Base-by-base conservation (phyloP, 2,888 invertebrate species). In the Seira ritae region DNA sequence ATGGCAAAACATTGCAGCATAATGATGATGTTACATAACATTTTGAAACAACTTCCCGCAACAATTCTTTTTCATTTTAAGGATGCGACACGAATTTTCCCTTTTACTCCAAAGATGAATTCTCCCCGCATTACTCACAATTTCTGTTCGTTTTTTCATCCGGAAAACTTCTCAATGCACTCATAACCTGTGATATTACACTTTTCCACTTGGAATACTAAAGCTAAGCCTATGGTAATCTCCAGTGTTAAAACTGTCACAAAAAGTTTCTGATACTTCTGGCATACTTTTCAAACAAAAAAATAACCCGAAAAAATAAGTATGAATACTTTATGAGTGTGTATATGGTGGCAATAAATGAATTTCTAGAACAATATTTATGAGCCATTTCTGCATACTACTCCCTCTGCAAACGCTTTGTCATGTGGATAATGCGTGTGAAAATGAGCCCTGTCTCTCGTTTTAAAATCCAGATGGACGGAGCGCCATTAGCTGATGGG, bases 101-200 rank as follows among this genome's bases (percentile, higher is more conserved):
- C n/a, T n/a, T n/a, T n/a, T n/a, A n/a, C n/a, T n/a, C n/a, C n/a
- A n/a, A n/a, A n/a, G 68, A 68, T 24, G 31, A 68, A 68, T 68
- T 68, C 37, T 12, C 10, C n/a, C n/a, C 31, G 19, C 24, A 68
- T 31, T 68, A 23, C 2, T 17, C 31, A 31, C 24, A 68, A 68
- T 68, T 68, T 68, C 15, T 8, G 22, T 31, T 17, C 17, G 20
- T 66, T 66, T 66, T 66, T 66, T 22, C 22, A 19, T 10, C n/a
- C n/a, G 22, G 42, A 42, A 60, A 60, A 60, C 60, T 42, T 42
- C 60, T 15, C 60, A n/a, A 42, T 60, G 60, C 60, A 60, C 68
- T 68, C 68, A 68, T 68, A 68, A 60, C 12, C 60, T 60, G 60
- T 60, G 60, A 60, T 60, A 60, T 60, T 60, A 60, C 60, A n/a